Evolutionary conservation across 2,797 vertebrate genomes (phyloP).

Genomic region (Sardinella longiceps): DNA sequence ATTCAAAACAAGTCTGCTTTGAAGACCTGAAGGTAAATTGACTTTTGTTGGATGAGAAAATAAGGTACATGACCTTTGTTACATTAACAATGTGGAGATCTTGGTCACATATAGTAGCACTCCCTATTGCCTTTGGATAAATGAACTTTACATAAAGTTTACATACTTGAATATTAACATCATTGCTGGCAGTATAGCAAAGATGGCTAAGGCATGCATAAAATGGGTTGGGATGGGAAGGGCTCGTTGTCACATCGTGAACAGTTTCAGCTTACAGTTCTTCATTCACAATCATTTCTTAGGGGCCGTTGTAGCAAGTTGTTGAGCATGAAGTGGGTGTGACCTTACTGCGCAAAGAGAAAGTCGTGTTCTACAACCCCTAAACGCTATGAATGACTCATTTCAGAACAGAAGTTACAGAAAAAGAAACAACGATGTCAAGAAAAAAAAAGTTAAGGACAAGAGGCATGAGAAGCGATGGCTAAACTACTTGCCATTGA

Average conservation of each 20-base stretch:
- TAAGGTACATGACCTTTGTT: neutral
- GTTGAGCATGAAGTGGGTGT: constrained; percentile 54
- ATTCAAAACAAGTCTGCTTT: constrained; percentile 12
- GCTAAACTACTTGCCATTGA: neutral
- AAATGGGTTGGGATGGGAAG: neutral
- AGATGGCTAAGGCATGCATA: constrained; percentile 1
- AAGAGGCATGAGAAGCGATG: neutral
- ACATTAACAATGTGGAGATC: neutral
- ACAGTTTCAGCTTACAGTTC: constrained; percentile 38
- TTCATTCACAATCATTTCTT: constrained; percentile 54
- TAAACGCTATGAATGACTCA: constrained; percentile 59
- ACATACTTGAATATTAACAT: neutral
- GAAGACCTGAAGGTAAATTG: neutral
- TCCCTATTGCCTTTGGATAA: neutral
- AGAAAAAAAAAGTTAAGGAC: constrained; percentile 15
- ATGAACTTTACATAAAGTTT: neutral
- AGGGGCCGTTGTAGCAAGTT: constrained; percentile 53
- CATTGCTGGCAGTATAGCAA: neutral
- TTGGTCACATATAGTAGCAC: neutral
- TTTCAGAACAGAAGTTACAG: constrained; percentile 42
- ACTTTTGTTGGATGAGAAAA: neutral
- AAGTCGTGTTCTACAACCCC: constrained; percentile 46
- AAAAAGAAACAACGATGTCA: constrained; percentile 37
- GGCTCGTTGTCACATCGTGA: constrained; percentile 43
- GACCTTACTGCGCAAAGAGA: constrained; percentile 48